Conservation (phyloP, 2,888 invertebrate species). For the Rhyacophila evoluta region DNA sequence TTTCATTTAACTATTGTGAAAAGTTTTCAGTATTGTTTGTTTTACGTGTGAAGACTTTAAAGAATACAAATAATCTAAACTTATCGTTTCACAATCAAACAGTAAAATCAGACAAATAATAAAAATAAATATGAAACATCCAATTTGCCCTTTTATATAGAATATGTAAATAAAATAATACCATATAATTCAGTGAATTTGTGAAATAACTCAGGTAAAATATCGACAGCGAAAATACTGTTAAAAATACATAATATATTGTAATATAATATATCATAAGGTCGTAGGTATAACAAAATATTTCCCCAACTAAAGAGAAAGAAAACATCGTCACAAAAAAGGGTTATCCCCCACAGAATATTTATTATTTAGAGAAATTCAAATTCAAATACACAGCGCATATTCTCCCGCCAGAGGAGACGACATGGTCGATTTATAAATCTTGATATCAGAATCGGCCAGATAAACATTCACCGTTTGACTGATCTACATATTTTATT, state of each 20-base stretch:
- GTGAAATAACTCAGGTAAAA: not conserved
- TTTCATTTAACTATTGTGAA: too few species aligned
- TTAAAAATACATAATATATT: too few species aligned
- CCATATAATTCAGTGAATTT: not conserved
- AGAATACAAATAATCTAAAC: too few species aligned
- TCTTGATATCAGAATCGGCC: slow-evolving; percentile 2
- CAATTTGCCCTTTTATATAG: too few species aligned
- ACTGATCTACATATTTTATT: slow-evolving; percentile 24
- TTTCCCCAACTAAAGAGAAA: not conserved
- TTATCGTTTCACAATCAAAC: too few species aligned
- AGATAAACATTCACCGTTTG: slow-evolving; percentile 24
- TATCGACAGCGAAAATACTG: too few species aligned
- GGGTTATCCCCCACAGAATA: not conserved
- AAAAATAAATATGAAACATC: too few species aligned
- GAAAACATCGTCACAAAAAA: slow-evolving; percentile 14
- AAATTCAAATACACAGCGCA: slow-evolving; percentile 17
- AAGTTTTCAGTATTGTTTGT: too few species aligned
- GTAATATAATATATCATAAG: too few species aligned
- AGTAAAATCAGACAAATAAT: too few species aligned
- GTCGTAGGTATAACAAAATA: not conserved
- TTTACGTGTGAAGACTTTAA: too few species aligned
- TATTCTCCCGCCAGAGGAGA: not conserved
- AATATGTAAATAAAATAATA: too few species aligned
- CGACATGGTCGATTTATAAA: slow-evolving; percentile 12
- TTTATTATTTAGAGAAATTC: slow-evolving; percentile 14